Evolutionary conservation across 1,140 invertebrate species (phyloP).

Genomic region (Orussus abietinus): DNA sequence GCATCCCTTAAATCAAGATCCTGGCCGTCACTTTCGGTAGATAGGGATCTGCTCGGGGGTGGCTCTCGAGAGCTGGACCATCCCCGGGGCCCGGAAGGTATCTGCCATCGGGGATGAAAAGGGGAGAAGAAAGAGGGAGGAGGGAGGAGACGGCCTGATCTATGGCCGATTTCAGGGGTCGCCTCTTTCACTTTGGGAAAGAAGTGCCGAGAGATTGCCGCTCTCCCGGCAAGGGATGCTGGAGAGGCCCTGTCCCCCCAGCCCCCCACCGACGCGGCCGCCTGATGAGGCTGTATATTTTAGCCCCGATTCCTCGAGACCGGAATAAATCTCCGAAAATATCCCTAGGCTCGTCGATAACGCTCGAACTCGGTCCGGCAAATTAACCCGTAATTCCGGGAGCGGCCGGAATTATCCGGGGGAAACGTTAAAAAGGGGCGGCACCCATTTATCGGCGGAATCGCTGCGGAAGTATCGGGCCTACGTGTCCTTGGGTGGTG

Average conservation of each 20-base stretch:
- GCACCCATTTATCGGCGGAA: constrained; percentile 25
- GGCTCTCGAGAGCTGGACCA: not conserved
- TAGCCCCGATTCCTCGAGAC: no score
- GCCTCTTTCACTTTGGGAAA: not conserved
- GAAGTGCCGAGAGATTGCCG: not conserved
- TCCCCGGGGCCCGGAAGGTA: not conserved
- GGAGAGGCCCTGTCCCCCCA: no score
- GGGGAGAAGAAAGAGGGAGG: not conserved
- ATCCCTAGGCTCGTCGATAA: no score
- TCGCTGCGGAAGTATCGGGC: constrained; percentile 24
- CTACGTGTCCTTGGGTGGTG: constrained; percentile 22
- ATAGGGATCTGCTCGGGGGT: no score
- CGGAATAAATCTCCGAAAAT: no score
- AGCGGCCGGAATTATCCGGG: not conserved
- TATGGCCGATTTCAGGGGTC: constrained; percentile 1
- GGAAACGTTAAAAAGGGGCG: constrained; percentile 13
- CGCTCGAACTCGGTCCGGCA: no score
- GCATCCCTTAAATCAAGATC: not conserved
- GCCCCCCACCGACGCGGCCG: no score
- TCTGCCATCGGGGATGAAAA: not conserved
- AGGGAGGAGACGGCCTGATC: no score
- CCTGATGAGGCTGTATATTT: no score
- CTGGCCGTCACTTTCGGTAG: not conserved
- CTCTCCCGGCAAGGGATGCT: constrained; percentile 16
- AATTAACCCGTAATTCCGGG: not conserved